Evolutionary conservation across 2,888 invertebrate species (phyloP), one percentile per base, ranked within the genome.

Genomic region (Pomacea canaliculata): DNA sequence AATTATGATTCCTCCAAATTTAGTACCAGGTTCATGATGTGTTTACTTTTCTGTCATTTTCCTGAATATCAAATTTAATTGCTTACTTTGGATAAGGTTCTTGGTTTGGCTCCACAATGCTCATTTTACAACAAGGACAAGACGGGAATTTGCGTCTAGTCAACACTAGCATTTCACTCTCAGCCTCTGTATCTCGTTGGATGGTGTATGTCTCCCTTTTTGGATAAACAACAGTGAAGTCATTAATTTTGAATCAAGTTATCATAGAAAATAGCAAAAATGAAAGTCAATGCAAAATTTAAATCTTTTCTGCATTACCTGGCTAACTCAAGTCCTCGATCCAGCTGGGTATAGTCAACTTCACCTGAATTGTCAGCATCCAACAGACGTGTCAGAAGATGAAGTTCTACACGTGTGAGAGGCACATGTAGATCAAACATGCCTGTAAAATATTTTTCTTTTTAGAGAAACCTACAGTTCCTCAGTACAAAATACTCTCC

Each of bases 341-440:
- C 79, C 48, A 90, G 83, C 49, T 87, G 84, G 49, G 81, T 84
- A 78, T 87, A 89, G 72, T 89, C 87, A 60, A 90, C 86, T 69
- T 87, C 88, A 1, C 87, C 87, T 49, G 83, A 83, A 77, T 87
- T 84, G 37, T 90, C 87, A 62, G 81, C 78, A 78, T 90, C 90
- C 51, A 90, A 76, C 46, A 89, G 79, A 71, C 85, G 86, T 65
- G 86, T 84, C 76, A 90, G 73, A 56, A 89, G 83, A 76, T 90
- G 88, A n/a, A 88, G 80, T 72, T 90, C 89, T 16, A 84, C 78
- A 71, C 79, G 83, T 63, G 83, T 89, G 71, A 86, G 85, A 10
- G 89, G 89, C 62, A 82, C 83, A 66, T 84, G 81, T 71, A 89
- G 75, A 74, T 75, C 75, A 75, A 70, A 70, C 56, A 70, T 8